phyloP scores from a whole-genome alignment of 2,797 vertebrate species.

The Melanotaenia boesemani region DNA sequence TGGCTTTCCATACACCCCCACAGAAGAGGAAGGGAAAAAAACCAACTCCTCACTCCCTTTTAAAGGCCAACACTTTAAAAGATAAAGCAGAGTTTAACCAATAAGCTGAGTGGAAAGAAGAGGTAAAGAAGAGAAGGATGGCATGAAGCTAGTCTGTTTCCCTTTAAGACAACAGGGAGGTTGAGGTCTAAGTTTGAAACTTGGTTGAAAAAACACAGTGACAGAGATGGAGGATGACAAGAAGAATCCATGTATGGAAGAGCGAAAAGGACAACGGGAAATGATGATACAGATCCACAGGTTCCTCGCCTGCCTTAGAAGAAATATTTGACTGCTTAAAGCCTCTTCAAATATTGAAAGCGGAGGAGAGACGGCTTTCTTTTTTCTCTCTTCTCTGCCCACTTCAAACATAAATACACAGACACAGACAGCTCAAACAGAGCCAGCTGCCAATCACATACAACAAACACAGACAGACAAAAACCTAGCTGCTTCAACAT shows the following conservation, averaged over 20 bases:
- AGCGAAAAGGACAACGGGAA: slow-evolving; percentile 8
- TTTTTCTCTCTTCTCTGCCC: slow-evolving; percentile 53
- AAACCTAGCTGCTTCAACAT: slow-evolving; percentile 28
- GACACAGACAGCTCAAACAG: slow-evolving; percentile 41
- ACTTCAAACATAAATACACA: slow-evolving; percentile 55
- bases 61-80: slow-evolving; percentile 46
- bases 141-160: slow-evolving; percentile 14
- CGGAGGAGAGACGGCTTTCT: slow-evolving; percentile 57
- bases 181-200: not conserved
- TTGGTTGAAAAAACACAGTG: slow-evolving; percentile 4
- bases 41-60: slow-evolving; percentile 9
- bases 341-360: slow-evolving; percentile 70
- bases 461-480: slow-evolving; percentile 31
- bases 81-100: slow-evolving; percentile 22
- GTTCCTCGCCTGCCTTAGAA: slow-evolving; percentile 40
- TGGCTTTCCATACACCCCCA: slow-evolving; percentile 12
- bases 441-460: slow-evolving; percentile 61
- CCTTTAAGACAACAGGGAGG: slow-evolving; percentile 10
- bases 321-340: slow-evolving; percentile 58
- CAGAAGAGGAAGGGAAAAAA: slow-evolving; percentile 15
- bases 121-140: slow-evolving; percentile 15
- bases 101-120: slow-evolving; percentile 23
- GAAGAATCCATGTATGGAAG: slow-evolving; percentile 4
- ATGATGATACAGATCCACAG: slow-evolving; percentile 12
- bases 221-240: not conserved